phyloP scores from a whole-genome alignment of 2,113 vertebrate species.

The Percopsis transmontana region DNA sequence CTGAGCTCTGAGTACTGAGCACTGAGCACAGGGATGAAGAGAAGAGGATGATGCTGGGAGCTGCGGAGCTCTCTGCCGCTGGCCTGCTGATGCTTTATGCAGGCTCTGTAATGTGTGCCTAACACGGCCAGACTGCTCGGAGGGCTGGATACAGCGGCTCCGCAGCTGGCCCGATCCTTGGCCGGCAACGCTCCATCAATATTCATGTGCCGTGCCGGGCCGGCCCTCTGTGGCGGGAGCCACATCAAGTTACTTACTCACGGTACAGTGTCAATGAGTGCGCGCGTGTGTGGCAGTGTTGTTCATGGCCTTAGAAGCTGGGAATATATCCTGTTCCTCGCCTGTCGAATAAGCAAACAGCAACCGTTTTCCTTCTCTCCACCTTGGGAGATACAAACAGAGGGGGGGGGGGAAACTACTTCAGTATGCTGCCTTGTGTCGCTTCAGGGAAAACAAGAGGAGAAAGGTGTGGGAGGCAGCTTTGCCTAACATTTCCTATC shows the following conservation, averaged over 20 bases:
- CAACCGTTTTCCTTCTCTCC: slow-evolving; percentile 10
- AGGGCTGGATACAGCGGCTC: slow-evolving; percentile 29
- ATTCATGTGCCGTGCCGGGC: slow-evolving; percentile 64
- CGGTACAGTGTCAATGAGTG: slow-evolving; percentile 11
- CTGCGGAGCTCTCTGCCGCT: too few relatives aligned
- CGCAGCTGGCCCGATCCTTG: slow-evolving; percentile 33
- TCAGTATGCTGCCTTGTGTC: slow-evolving; percentile 30
- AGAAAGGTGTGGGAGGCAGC: slow-evolving; percentile 25
- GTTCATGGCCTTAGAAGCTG: slow-evolving; percentile 40
- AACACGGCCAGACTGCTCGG: slow-evolving; percentile 41
- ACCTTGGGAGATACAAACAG: slow-evolving; percentile 37
- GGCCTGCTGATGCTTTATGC: too few relatives aligned
- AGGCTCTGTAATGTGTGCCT: slow-evolving; percentile 42
- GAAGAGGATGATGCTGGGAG: too few relatives aligned
- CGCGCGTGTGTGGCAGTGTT: slow-evolving; percentile 14
- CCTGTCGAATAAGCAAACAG: slow-evolving; percentile 51
- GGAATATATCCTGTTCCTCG: slow-evolving; percentile 38
- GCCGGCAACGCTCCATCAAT: slow-evolving; percentile 55
- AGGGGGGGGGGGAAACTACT: too few relatives aligned
- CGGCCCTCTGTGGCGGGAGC: slow-evolving; percentile 51
- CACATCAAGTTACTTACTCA: slow-evolving; percentile 42
- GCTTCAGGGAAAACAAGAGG: slow-evolving; percentile 1
- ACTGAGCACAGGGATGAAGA: too few relatives aligned
- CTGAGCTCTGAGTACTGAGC: too few relatives aligned
- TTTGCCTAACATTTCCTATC: too few relatives aligned